Evolutionary conservation across 30 jellyfish, hydroid and myxozoan genomes (phyloP).

Genomic region (Aurelia sp.): DNA sequence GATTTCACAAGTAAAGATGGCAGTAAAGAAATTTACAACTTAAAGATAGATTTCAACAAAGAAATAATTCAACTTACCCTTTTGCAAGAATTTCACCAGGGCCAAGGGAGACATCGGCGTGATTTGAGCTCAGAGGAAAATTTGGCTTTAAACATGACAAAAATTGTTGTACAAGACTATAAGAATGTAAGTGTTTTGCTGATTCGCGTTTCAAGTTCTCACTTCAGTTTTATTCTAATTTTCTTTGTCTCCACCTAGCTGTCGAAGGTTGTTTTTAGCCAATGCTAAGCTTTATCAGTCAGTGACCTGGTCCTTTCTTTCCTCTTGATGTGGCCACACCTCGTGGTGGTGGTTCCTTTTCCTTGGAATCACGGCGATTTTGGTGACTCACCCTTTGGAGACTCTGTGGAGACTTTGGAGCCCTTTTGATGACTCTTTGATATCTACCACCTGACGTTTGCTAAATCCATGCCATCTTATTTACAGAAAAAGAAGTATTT

Average conservation of each 20-base stretch:
- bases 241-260: too few relatives aligned
- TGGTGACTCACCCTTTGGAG: too few relatives aligned
- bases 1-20: slow-evolving; percentile 24
- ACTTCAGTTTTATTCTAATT: too few relatives aligned
- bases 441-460: background rate
- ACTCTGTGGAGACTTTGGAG: too few relatives aligned
- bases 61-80: slow-evolving; percentile 34
- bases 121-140: slow-evolving; percentile 13
- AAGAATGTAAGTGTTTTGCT: slow-evolving; percentile 33
- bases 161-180: slow-evolving; percentile 50
- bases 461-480: background rate
- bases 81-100: background rate
- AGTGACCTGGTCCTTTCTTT: too few relatives aligned
- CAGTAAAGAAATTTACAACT: slow-evolving; percentile 33
- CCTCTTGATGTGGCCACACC: too few relatives aligned
- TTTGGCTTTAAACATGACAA: background rate
- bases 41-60: slow-evolving; percentile 45
- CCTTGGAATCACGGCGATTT: too few relatives aligned
- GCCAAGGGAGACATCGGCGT: slow-evolving; percentile 7
- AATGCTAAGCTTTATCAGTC: too few relatives aligned
- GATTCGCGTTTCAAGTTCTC: too few relatives aligned
- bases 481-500: slow-evolving; percentile 48
- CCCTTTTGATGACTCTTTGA: too few relatives aligned
- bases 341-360: too few relatives aligned
- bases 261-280: too few relatives aligned